Conservation (phyloP, 2,888 invertebrate species). For the Salticus scenicus region DNA sequence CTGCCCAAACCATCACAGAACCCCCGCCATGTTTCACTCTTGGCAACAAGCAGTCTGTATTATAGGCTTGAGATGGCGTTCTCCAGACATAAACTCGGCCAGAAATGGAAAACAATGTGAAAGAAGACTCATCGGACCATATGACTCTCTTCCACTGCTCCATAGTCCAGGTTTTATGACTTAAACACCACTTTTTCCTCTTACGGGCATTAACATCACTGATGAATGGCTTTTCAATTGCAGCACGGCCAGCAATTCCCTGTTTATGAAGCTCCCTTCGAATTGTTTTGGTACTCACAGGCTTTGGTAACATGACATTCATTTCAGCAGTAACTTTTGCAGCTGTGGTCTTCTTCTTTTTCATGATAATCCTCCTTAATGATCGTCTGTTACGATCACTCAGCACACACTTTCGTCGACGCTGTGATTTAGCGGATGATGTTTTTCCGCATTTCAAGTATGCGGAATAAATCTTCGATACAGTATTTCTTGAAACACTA, state of each 20-base stretch:
- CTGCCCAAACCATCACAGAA: neutral
- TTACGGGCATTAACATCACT: no score
- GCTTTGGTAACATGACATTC: slow-evolving; percentile 15
- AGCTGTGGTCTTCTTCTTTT: slow-evolving; percentile 45
- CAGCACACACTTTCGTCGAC: slow-evolving; percentile 39
- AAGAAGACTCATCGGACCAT: no score
- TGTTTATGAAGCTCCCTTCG: no score
- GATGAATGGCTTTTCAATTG: no score
- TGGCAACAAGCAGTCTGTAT: slow-evolving; percentile 3
- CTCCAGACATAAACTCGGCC: no score
- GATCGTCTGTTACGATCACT: slow-evolving; percentile 26
- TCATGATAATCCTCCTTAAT: slow-evolving; percentile 7
- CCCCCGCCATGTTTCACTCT: neutral
- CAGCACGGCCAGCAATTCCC: no score
- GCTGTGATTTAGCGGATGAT: slow-evolving; percentile 32
- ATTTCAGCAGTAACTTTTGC: slow-evolving; percentile 40
- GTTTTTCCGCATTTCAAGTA: slow-evolving; percentile 29
- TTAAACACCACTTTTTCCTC: no score
- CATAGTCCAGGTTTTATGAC: no score
- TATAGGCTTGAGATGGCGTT: neutral
- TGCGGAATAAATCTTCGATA: no score
- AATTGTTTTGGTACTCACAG: neutral
- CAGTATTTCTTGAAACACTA: no score
- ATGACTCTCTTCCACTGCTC: no score
- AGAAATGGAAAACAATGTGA: no score